Evolutionary conservation across 1,140 invertebrate genomes (phyloP).

Genomic region (Onthophagus taurus): DNA sequence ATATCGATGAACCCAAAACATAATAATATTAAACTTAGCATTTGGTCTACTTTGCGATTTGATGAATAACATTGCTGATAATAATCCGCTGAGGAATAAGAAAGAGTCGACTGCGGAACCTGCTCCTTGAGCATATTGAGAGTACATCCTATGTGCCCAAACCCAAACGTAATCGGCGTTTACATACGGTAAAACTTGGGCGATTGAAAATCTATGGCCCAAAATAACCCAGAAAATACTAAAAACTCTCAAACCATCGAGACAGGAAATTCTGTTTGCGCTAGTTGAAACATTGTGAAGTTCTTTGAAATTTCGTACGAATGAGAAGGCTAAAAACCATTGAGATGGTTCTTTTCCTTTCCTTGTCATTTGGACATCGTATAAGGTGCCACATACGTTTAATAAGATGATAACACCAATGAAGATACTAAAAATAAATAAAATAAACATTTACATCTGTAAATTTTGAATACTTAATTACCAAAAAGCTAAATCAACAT

Average conservation of each 20-base stretch:
- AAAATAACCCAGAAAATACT: conserved; percentile 10
- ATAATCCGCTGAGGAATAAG: conserved; percentile 6
- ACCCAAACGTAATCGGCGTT: neutral
- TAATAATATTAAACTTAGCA: conserved; percentile 10
- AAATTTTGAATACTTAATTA: neutral
- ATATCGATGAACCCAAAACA: conserved; percentile 14
- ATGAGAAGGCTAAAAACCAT: neutral
- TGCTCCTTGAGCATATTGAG: conserved; percentile 7
- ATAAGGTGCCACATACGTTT: neutral
- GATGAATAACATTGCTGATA: conserved; percentile 6
- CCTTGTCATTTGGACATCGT: neutral
- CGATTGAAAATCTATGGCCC: conserved; percentile 7
- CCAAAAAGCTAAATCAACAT: neutral
- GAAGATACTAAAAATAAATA: conserved; percentile 1
- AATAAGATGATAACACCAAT: conserved; percentile 1
- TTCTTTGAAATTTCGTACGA: neutral
- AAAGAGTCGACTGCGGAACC: conserved; percentile 8
- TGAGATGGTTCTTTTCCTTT: neutral
- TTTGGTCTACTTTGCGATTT: conserved; percentile 5
- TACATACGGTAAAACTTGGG: neutral
- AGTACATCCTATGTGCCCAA: neutral
- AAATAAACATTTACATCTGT: neutral
- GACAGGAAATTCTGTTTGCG: neutral
- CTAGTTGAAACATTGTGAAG: neutral
- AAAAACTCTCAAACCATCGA: conserved; percentile 9